Evolutionary conservation across 2,797 vertebrate species (phyloP), one percentile per base, ranked within the genome.

Genomic region (Darevskia mixta): DNA sequence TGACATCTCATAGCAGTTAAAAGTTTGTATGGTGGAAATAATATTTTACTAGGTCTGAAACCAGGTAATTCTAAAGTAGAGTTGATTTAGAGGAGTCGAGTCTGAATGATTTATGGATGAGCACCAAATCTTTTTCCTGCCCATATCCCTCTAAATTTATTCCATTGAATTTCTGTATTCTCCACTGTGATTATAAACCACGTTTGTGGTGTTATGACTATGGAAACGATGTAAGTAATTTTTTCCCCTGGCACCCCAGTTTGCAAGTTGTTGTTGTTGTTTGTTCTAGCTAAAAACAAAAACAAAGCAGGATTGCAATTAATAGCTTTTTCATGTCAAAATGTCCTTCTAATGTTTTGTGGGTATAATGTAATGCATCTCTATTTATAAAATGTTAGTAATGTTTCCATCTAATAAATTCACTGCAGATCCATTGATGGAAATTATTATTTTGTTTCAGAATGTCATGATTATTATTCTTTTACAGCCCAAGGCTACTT

Each of bases 21-120:
- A 76, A 66, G 64, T 79, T 84, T 92, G 15, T 87, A 23, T 61
- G 77, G 3, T 86, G 25, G 66, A 89, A 83, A 71, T 83, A 78
- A 8, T 64, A 4, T 83, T 91, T 35, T 88, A 83, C 76, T 88
- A 35, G 4, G 25, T 86, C 45, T 73, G 82, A 93, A 91, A 82
- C 1, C 69, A 91, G 43, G 7, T 80, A 83, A 49, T 83, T 91
- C 82, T 38, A 76, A 17, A 85, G 18, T 45, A 85, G 11, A 86
- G 67, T 11, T 86, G 58, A 89, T 75, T 75, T 35, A 61, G 85
- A 61, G 71, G n/a, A 79, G 32, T 18, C 1, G 43, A 55, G 3
- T 38, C n/a, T 71, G 77, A 69, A 86, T 86, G 67, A 86, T 79
- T 86, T 67, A 78, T 86, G 55, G 66, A 79, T 32, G 35, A 27